Conservation (phyloP, 2,797 vertebrate species). For the Kryptopterus vitreolus region DNA sequence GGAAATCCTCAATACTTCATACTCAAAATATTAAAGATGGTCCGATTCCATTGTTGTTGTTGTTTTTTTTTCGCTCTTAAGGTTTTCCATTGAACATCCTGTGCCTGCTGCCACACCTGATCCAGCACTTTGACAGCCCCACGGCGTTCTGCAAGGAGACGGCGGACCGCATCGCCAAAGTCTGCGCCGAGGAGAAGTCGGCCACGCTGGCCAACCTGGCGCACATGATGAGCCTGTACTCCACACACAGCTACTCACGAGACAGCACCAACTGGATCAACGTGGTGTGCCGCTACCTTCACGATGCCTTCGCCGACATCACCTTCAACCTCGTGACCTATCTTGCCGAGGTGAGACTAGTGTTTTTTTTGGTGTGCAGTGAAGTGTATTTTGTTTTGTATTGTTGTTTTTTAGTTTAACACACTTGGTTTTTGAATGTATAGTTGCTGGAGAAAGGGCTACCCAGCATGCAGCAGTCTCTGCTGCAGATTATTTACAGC, state of each 20-base stretch:
- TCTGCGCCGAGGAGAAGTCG: slow-evolving; percentile 93
- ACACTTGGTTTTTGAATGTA: not conserved
- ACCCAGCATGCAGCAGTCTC: slow-evolving; percentile 94
- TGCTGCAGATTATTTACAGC: slow-evolving; percentile 96
- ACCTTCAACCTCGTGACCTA: slow-evolving; percentile 95
- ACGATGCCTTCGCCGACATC: slow-evolving; percentile 93
- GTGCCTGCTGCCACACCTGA: slow-evolving; percentile 96
- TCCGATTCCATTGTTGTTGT: not conserved
- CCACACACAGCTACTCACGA: slow-evolving; percentile 93
- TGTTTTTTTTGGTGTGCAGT: not conserved
- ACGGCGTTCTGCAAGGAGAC: slow-evolving; percentile 98
- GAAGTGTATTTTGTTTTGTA: too few species aligned
- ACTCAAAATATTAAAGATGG: too few species aligned
- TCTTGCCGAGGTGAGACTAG: slow-evolving; percentile 85
- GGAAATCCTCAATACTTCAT: not conserved
- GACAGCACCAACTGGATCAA: slow-evolving; percentile 98
- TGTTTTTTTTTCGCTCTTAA: slow-evolving; percentile 57
- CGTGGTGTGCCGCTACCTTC: slow-evolving; percentile 94
- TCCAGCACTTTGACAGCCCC: slow-evolving; percentile 98
- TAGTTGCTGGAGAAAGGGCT: slow-evolving; percentile 96
- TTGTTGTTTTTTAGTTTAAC: not conserved
- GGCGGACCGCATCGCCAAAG: slow-evolving; percentile 94
- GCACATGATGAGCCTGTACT: slow-evolving; percentile 99
- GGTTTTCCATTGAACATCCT: slow-evolving; percentile 98
- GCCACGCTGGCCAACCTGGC: slow-evolving; percentile 93